These are phyloP conservation scores for Drosophila barbarae DNA, from an alignment of 2,888 invertebrate genomes.

Conservation along the genomic window DNA sequence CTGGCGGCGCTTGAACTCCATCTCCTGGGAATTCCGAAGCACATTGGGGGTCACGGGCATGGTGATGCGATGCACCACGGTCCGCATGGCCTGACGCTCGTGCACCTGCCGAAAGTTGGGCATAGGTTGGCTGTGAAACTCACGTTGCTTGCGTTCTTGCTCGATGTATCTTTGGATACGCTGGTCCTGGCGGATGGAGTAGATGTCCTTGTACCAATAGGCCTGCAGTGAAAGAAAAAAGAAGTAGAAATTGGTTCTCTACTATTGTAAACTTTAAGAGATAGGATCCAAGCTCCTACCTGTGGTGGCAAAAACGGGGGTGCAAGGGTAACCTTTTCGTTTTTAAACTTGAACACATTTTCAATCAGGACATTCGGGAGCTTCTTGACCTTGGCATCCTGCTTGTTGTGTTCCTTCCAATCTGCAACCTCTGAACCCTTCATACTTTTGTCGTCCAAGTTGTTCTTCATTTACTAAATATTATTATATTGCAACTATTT, in stretches of 20 bases:
- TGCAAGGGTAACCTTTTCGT: background rate
- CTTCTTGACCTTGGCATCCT: background rate
- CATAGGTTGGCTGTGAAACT: conserved; percentile 68
- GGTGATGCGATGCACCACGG: conserved; percentile 48
- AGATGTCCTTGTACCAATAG: conserved; percentile 62
- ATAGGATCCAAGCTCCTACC: background rate
- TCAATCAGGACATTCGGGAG: background rate
- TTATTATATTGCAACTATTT: conserved; percentile 9
- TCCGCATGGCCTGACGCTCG: conserved; percentile 29
- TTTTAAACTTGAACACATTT: background rate
- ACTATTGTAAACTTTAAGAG: background rate
- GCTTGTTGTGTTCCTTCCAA: background rate
- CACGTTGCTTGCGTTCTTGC: conserved; percentile 49
- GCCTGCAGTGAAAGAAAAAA: conserved; percentile 16
- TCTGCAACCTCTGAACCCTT: background rate
- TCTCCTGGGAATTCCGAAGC: conserved; percentile 40
- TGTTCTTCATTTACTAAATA: conserved; percentile 17
- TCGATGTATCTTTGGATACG: conserved; percentile 21
- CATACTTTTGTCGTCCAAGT: conserved; percentile 5
- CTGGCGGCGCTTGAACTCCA: conserved; percentile 45
- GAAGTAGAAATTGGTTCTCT: background rate
- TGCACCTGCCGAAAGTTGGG: conserved; percentile 57
- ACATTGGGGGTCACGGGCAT: conserved; percentile 61
- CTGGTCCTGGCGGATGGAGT: conserved; percentile 47
- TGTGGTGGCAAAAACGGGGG: background rate